Conservation (phyloP, 2,888 invertebrate genomes). For the Pristionchus arcanus region DNA sequence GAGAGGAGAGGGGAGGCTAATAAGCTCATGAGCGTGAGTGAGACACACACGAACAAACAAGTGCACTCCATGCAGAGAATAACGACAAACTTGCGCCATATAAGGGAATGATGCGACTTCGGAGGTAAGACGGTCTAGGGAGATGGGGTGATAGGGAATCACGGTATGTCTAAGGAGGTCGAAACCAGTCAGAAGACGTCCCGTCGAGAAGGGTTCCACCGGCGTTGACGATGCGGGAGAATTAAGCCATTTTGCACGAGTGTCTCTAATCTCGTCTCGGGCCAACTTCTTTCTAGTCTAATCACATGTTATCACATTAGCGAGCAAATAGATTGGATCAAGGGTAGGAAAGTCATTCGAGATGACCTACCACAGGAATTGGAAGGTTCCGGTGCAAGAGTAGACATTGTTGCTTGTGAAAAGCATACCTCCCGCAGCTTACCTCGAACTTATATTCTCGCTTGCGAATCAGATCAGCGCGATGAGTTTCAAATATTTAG, state of each 20-base stretch:
- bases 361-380: not conserved
- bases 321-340: constrained; percentile 34
- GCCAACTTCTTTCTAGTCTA: constrained; percentile 43
- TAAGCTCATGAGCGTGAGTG: constrained; percentile 1
- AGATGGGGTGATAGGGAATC: not conserved
- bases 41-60: not conserved
- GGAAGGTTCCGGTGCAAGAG: not conserved
- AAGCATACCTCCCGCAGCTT: not conserved
- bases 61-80: not conserved
- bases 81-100: not conserved
- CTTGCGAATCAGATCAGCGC: too few species aligned
- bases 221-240: not conserved
- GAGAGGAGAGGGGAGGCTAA: not conserved
- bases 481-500: too few species aligned
- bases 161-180: not conserved
- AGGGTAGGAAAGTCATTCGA: not conserved
- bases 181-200: not conserved
- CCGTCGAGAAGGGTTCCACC: not conserved
- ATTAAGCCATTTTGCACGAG: constrained; percentile 32
- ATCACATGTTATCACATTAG: not conserved
- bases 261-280: not conserved
- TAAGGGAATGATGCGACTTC: not conserved
- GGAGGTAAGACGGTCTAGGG: not conserved
- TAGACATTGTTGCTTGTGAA: not conserved
- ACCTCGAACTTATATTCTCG: not conserved